These are phyloP conservation scores for Halocynthia aurantium DNA, from an alignment of 23 tunicate species.

Conservation along the genomic window DNA sequence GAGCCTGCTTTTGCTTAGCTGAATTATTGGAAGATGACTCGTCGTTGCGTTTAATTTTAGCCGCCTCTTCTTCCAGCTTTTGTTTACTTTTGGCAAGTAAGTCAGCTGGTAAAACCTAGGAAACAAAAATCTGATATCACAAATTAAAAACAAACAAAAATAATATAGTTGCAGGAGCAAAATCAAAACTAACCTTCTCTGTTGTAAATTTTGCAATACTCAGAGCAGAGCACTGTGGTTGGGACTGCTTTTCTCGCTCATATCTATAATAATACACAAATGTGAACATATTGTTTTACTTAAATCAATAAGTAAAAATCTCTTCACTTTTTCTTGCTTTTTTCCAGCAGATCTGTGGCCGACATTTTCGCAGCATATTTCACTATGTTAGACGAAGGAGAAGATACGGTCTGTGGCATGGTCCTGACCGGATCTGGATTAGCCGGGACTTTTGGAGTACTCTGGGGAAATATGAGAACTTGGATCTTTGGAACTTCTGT, in stretches of 20 bases:
- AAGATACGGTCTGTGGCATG: not conserved
- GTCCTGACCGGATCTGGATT: not conserved
- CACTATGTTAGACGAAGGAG: slow-evolving; percentile 24
- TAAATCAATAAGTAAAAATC: not conserved
- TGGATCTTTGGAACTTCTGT: slow-evolving; percentile 50
- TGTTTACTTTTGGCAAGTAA: slow-evolving; percentile 1
- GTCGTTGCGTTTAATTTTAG: not conserved
- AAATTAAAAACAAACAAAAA: too few relatives aligned
- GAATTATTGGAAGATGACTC: too few relatives aligned
- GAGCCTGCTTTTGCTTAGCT: not conserved
- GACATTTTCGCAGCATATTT: slow-evolving; percentile 70
- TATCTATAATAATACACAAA: slow-evolving; percentile 5
- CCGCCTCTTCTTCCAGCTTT: slow-evolving; percentile 5
- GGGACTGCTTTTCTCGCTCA: slow-evolving; percentile 1
- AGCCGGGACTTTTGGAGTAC: not conserved
- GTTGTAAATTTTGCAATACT: slow-evolving; percentile 17
- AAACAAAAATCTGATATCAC: too few relatives aligned
- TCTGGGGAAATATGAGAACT: slow-evolving; percentile 10
- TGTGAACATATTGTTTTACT: not conserved
- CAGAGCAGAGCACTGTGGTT: not conserved
- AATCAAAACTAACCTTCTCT: slow-evolving; percentile 5
- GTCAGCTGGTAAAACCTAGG: not conserved
- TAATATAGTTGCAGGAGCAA: too few relatives aligned
- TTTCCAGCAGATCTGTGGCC: slow-evolving; percentile 46
- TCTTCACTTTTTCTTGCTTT: slow-evolving; percentile 37